A percentile compares a stretch with the other conserved stretches of the same genome.
phyloP scores from a whole-genome alignment of 92 coral and sea anemone genomes.

The Porites rus region DNA sequence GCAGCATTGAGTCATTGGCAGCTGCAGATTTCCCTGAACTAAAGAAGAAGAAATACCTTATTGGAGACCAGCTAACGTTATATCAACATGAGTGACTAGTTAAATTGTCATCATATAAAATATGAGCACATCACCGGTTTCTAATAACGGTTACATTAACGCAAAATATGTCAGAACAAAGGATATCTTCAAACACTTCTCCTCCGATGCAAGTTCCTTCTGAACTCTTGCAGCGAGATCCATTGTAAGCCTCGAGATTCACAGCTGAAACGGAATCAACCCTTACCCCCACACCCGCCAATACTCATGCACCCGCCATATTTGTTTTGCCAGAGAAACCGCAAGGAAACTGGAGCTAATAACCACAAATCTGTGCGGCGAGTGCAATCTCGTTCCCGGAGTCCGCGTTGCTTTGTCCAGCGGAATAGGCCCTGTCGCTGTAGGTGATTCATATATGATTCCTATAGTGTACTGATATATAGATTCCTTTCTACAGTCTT shows the following conservation, averaged over 20 bases:
- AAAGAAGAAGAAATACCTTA: not conserved
- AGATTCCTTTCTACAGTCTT: too few relatives aligned
- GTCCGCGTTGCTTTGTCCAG: too few relatives aligned
- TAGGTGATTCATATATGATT: too few relatives aligned
- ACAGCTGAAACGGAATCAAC: slow-evolving; percentile 3
- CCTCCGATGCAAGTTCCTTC: slow-evolving; percentile 60
- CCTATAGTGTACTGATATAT: too few relatives aligned
- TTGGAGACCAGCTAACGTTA: not conserved
- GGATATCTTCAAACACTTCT: slow-evolving; percentile 74
- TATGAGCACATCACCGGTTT: too few relatives aligned
- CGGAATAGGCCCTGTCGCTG: too few relatives aligned
- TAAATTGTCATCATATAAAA: too few relatives aligned
- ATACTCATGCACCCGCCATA: slow-evolving; percentile 60
- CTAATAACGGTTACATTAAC: not conserved
- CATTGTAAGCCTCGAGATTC: slow-evolving; percentile 22
- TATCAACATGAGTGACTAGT: not conserved
- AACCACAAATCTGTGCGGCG: not conserved
- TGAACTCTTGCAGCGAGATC: slow-evolving; percentile 62
- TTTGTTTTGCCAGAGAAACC: slow-evolving; percentile 41
- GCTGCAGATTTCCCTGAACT: not conserved
- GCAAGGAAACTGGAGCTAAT: slow-evolving; percentile 31
- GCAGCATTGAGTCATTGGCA: not conserved
- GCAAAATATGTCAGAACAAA: slow-evolving; percentile 1
- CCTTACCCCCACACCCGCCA: not conserved
- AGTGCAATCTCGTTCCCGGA: too few relatives aligned